These are phyloP conservation scores for Stylophora pistillata DNA, from an alignment of 64 coral and sea anemone species.

Conservation along the genomic window DNA sequence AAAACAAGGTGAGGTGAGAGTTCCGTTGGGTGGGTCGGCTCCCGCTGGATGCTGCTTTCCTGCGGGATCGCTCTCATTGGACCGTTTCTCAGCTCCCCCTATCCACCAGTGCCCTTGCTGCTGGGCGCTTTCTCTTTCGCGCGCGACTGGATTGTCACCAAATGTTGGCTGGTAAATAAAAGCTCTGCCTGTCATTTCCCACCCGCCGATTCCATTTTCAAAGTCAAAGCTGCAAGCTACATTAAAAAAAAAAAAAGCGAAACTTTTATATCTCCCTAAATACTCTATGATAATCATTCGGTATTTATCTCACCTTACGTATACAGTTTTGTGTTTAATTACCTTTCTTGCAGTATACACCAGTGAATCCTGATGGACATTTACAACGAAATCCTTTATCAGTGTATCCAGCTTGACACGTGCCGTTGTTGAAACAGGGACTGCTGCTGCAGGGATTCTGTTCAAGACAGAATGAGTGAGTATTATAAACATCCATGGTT, in stretches of 20 bases:
- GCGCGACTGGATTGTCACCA: constrained; percentile 14
- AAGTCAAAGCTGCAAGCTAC: constrained; percentile 28
- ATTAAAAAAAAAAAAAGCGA: neutral
- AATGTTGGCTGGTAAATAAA: constrained; percentile 38
- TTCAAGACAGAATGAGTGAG: neutral
- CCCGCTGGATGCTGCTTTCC: constrained; percentile 18
- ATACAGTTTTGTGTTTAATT: too few species aligned
- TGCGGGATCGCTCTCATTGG: neutral
- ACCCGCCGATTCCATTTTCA: constrained; percentile 26
- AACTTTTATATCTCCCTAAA: neutral
- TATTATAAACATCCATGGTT: too few species aligned
- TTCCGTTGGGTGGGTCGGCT: neutral
- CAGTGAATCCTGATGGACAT: neutral
- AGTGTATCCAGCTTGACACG: neutral
- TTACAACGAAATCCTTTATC: neutral
- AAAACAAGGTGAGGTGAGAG: constrained; percentile 36
- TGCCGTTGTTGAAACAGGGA: neutral
- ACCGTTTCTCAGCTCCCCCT: constrained; percentile 10
- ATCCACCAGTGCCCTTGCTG: constrained; percentile 50
- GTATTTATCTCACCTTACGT: too few species aligned
- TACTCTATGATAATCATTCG: neutral
- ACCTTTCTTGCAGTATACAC: neutral
- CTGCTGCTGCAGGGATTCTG: neutral
- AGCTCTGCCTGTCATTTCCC: constrained; percentile 28
- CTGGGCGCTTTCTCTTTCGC: neutral